Percentiles rank a stretch among this genome's conserved stretches.
phyloP scores from a whole-genome alignment of 2,888 invertebrate species.

The Ephialtes manifestator region DNA sequence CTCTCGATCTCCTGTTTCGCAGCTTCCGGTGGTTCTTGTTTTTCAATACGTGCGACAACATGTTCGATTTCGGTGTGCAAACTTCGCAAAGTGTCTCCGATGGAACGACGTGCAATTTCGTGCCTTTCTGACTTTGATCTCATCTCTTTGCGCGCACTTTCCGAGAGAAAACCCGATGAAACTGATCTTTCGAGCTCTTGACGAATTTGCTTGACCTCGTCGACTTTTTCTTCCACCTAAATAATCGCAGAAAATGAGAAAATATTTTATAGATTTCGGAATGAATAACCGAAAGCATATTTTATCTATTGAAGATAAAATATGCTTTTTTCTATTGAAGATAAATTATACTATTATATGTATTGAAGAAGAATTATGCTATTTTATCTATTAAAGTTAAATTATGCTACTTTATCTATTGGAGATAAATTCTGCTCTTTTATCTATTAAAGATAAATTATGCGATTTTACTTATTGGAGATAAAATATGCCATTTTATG shows the following conservation, averaged over 20 bases:
- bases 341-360: no score
- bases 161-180: constrained; percentile 62
- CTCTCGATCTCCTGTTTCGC: constrained; percentile 91
- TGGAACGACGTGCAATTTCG: constrained; percentile 59
- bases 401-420: no score
- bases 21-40: constrained; percentile 90
- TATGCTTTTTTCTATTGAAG: no score
- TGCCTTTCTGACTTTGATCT: constrained; percentile 61
- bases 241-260: neutral
- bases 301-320: no score
- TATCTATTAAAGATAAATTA: no score
- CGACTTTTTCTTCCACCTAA: constrained; percentile 82
- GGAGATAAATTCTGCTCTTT: no score
- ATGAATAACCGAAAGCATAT: neutral
- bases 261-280: neutral
- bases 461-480: no score
- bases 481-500: no score
- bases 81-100: constrained; percentile 88
- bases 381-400: no score
- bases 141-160: constrained; percentile 64
- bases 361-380: no score
- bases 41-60: constrained; percentile 90
- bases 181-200: constrained; percentile 67
- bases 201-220: constrained; percentile 82
- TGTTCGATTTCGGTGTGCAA: constrained; percentile 90